Evolutionary conservation across 1,140 invertebrate genomes (phyloP), one percentile per base, ranked within the genome.

Genomic region (Vollenhovia emeryi): DNA sequence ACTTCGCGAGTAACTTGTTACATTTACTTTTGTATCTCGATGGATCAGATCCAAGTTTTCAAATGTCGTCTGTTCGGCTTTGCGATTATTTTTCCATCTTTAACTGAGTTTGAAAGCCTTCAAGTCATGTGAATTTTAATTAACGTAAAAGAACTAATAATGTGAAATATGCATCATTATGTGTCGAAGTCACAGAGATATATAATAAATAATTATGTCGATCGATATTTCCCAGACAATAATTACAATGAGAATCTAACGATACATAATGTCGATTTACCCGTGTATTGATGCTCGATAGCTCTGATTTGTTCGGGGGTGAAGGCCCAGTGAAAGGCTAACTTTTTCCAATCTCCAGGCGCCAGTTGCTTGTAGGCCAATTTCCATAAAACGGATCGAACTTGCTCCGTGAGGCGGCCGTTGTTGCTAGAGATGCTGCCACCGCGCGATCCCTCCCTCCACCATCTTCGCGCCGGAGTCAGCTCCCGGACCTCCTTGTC

Each of bases 231-330:
- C 13, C 45, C 8, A n/a, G 7, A 45, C 2, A 74, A 55, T 24
- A 71, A 52, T 74, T 52, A 40, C 13, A 1, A 45, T 43, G 18
- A 48, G 8, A 21, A 9, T 2, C 7, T 24, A 21, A 76, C 24
- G 1, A 80, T 40, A 68, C 6, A 43, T 18, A 59, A 75, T 40
- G 21, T 24, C 40, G 66, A 52, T 88, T 92, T 94, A 97, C 97
- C 97, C 83, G 96, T 97, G 87, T 97, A 97, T 90, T 97, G 97
- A 92, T 97, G 97, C 93, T 97, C 97, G 84, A 97, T 97, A 15
- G 97, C 96, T 87, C 95, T 95, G 52, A 97, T 96, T 91, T 97
- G 97, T 57, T 97, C 97, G 59, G 96, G 95, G 0, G 96, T 97
- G 92, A 97, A 97, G 43, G 96, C 95, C 97, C 97, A 97, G 85